Conservation (phyloP, 2,113 vertebrate genomes). For the Etheostoma spectabile region DNA sequence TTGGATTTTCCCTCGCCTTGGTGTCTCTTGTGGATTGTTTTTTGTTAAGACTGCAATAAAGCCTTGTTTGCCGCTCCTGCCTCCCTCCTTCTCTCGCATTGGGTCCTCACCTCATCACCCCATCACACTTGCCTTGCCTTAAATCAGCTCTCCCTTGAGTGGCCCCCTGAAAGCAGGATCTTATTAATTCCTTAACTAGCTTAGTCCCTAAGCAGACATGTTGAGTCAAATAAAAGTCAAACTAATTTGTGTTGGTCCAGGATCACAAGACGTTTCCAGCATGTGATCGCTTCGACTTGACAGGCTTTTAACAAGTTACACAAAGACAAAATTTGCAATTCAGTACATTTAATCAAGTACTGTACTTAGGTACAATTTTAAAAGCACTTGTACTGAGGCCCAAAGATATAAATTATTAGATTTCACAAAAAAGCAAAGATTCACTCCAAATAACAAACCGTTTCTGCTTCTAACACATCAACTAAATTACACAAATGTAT, state of each 20-base stretch:
- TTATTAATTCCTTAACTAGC: conserved; percentile 49
- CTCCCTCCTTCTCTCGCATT: too few species aligned
- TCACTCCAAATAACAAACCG: neutral
- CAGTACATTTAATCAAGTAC: neutral
- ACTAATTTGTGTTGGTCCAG: conserved; percentile 49
- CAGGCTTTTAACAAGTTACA: neutral
- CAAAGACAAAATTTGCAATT: neutral
- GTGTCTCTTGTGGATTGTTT: too few species aligned
- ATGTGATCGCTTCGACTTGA: conserved; percentile 31
- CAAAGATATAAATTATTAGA: neutral
- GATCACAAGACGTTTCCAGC: conserved; percentile 45
- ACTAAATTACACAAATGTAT: neutral
- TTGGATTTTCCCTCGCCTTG: too few species aligned
- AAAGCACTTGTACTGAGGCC: neutral
- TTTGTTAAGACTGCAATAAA: too few species aligned
- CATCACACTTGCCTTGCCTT: neutral
- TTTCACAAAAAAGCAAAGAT: neutral
- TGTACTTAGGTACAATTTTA: neutral
- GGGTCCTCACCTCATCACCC: too few species aligned
- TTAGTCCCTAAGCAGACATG: conserved; percentile 18
- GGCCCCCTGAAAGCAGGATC: conserved; percentile 39
- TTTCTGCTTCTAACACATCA: neutral
- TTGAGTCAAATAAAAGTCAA: conserved; percentile 48
- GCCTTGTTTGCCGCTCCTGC: too few species aligned
- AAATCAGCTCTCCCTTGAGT: conserved; percentile 13